Percentiles rank a stretch among this genome's conserved stretches.
phyloP scores from a whole-genome alignment of 2,888 invertebrate genomes.

The Eupithecia subumbrata region DNA sequence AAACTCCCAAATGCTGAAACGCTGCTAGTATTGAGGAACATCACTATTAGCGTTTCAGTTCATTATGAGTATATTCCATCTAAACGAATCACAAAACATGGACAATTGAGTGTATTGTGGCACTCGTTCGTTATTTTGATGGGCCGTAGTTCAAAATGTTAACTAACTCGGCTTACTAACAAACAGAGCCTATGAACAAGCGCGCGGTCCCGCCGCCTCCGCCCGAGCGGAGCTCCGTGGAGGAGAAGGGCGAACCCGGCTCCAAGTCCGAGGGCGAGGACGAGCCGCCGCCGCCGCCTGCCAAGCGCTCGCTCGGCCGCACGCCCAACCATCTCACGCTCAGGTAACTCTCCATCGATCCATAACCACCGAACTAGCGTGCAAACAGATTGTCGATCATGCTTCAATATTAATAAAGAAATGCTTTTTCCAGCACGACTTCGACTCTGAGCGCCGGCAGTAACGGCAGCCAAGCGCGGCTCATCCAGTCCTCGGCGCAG shows the following conservation, averaged over 20 bases:
- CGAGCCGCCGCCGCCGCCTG: conserved; percentile 87
- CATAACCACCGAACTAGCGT: not conserved
- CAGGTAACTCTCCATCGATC: conserved; percentile 76
- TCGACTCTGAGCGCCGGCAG: conserved; percentile 97
- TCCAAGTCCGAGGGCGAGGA: conserved; percentile 95
- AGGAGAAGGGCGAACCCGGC: conserved; percentile 85
- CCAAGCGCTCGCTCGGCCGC: conserved; percentile 90
- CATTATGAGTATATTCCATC: not conserved
- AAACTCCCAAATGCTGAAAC: not conserved
- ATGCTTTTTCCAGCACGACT: conserved; percentile 88
- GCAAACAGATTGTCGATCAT: not conserved
- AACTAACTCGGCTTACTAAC: conserved; percentile 39
- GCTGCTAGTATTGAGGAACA: not conserved
- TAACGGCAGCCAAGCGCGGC: conserved; percentile 95
- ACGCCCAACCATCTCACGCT: conserved; percentile 97
- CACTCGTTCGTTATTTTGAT: not conserved
- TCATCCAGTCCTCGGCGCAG: conserved; percentile 97
- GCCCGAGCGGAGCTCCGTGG: conserved; percentile 64
- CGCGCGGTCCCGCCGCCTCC: conserved; percentile 58
- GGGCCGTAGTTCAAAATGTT: not conserved
- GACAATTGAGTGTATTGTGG: not conserved
- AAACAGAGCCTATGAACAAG: conserved; percentile 57
- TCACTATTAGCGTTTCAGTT: not conserved
- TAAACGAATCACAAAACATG: not conserved
- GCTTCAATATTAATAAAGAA: not conserved